These are phyloP conservation scores for Strigamia maritima DNA, from an alignment of 2,888 invertebrate genomes.

Conservation along the genomic window DNA sequence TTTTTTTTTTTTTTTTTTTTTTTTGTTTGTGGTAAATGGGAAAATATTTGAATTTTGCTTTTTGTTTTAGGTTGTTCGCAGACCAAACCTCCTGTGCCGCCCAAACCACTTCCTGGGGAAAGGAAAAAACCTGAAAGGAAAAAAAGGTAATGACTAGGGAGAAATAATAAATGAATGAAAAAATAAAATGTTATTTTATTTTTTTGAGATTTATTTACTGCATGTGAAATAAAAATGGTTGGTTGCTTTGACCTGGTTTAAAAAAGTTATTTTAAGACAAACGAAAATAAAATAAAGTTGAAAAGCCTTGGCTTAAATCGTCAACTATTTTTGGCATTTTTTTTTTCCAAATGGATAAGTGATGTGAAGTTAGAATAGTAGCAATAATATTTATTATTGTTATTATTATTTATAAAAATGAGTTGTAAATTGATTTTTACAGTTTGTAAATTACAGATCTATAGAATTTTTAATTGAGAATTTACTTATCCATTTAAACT, in stretches of 20 bases:
- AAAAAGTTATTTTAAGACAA: background rate
- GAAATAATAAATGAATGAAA: no score
- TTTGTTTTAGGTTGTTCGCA: background rate
- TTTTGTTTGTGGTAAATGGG: no score
- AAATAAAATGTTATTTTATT: background rate
- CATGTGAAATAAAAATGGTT: background rate
- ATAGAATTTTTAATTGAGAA: no score
- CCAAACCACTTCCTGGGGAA: background rate
- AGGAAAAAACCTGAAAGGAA: background rate
- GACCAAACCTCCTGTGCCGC: background rate
- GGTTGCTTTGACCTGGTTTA: background rate
- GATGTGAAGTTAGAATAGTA: no score
- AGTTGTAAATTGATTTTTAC: no score
- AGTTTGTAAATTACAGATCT: no score
- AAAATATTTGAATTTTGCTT: background rate
- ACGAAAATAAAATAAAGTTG: background rate
- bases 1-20: background rate
- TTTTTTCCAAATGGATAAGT: background rate
- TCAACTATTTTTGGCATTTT: conserved; percentile 4
- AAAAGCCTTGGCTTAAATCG: background rate
- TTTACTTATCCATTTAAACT: no score
- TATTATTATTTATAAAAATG: no score
- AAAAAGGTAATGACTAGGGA: background rate
- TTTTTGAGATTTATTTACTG: background rate
- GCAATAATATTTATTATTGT: no score